Percentiles rank a stretch among this genome's conserved stretches.
These are phyloP conservation scores for Drosophila repletoides DNA, from an alignment of 1,140 invertebrate genomes.

Conservation along the genomic window DNA sequence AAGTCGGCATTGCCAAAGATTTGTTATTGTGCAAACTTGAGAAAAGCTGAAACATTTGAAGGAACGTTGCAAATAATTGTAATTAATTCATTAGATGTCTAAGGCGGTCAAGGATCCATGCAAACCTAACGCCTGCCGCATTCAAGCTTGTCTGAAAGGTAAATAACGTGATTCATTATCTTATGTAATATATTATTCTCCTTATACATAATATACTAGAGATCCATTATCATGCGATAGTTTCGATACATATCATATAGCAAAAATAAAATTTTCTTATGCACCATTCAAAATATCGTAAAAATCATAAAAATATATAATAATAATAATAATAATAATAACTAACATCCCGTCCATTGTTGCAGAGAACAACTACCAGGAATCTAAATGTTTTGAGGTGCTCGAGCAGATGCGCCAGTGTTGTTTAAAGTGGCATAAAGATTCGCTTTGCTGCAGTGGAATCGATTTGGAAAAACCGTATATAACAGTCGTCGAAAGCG, in stretches of 20 bases:
- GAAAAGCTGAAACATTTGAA: too few relatives aligned
- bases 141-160: constrained; percentile 90
- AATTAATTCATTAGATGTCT: constrained; percentile 51
- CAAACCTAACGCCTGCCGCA: constrained; percentile 88
- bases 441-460: constrained; percentile 86
- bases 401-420: constrained; percentile 87
- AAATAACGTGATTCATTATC: constrained; percentile 46
- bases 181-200: constrained; percentile 17
- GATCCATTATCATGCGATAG: too few relatives aligned
- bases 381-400: constrained; percentile 84
- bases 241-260: too few relatives aligned
- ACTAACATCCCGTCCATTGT: constrained; percentile 16
- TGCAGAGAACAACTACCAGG: constrained; percentile 88
- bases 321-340: too few relatives aligned
- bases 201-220: too few relatives aligned
- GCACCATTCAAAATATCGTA: too few relatives aligned
- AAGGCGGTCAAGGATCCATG: constrained; percentile 86
- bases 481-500: constrained; percentile 37
- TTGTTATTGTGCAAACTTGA: background rate
- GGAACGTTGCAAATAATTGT: too few relatives aligned
- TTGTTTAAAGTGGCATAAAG: constrained; percentile 85
- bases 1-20: background rate
- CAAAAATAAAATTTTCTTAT: too few relatives aligned
- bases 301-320: too few relatives aligned
- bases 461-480: constrained; percentile 84